Conservation (phyloP, 2,888 invertebrate species). For the Caenorhabditis imperialis region DNA sequence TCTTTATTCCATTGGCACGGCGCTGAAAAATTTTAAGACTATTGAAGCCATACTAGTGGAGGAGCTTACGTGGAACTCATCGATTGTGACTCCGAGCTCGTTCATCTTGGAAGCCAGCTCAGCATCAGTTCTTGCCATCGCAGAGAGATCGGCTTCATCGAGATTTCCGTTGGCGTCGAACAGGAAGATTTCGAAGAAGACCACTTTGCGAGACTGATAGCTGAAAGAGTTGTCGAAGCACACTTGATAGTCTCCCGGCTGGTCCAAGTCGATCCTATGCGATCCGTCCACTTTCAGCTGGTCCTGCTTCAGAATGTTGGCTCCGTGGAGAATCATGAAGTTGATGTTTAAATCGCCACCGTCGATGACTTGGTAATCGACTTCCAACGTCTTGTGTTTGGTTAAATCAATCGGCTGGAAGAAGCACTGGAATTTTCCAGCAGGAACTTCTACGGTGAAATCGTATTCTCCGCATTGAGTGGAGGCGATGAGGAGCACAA, state of each 20-base stretch:
- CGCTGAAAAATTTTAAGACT: constrained; percentile 51
- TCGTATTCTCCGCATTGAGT: constrained; percentile 67
- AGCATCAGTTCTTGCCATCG: constrained; percentile 59
- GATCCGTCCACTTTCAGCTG: constrained; percentile 78
- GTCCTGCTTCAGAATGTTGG: constrained; percentile 76
- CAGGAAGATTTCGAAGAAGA: constrained; percentile 73
- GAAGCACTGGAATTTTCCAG: constrained; percentile 75
- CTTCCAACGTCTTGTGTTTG: constrained; percentile 73
- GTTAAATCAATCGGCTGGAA: constrained; percentile 72
- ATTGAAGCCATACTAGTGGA: no score
- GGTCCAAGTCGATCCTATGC: constrained; percentile 75
- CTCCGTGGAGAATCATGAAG: constrained; percentile 83
- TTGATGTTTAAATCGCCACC: constrained; percentile 89
- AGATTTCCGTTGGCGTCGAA: constrained; percentile 73
- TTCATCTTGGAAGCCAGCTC: constrained; percentile 59
- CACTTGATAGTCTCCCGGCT: constrained; percentile 86
- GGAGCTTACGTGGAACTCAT: constrained; percentile 64
- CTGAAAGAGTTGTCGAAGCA: constrained; percentile 92
- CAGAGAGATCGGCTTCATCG: constrained; percentile 67
- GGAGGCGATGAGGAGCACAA: background rate
- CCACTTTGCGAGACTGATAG: constrained; percentile 85
- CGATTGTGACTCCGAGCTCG: constrained; percentile 70
- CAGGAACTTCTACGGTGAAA: constrained; percentile 75
- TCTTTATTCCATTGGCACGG: constrained; percentile 69
- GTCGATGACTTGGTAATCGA: constrained; percentile 88